Base-by-base conservation (phyloP, 2,888 invertebrate species). In the Dynastes grantii region DNA sequence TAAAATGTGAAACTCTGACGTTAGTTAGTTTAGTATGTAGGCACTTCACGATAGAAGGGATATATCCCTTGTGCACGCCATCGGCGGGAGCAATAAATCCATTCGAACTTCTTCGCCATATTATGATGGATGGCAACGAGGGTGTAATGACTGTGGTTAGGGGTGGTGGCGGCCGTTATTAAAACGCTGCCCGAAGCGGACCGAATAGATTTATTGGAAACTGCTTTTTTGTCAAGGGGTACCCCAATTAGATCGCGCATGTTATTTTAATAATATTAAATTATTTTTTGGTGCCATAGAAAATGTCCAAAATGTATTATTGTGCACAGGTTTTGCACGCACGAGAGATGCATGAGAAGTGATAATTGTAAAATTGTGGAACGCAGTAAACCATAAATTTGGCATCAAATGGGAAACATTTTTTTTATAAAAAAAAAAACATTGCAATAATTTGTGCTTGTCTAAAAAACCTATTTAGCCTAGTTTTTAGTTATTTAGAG, bases 131-230 rank as follows among this genome's bases (percentile, higher is more conserved):
- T 80, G 76, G 78, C 78, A 61, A 76, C 53, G 78, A 70, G 76
- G 64, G 75, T 76, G 76, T 80, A 80, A 80, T 80, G 76, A 80
- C 80, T 78, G 65, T 76, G 75, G 75, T 80, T 80, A 80, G 53
- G 80, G 80, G 80, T 76, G 67, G 80, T 61, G 71, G 53, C 40
- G 64, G 65, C 51, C 71, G 76, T 80, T 76, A 78, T 80, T 80
- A 80, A 80, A 80, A 80, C 68, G 70, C 32, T 49, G 64, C 80
- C 80, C 53, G 49, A 37, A 70, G 75, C 63, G 55, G 51, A 27
- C 40, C 37, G 76, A 29, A 75, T 75, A 61, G 73, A 75, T 75
- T 75, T 75, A 75, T 75, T 49, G 71, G 61, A 75, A 61, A 22
- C 13, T 45, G 9, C n/a, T 40, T 61, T 75, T 61, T 75, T 61